Evolutionary conservation across 2,113 vertebrate genomes (phyloP).

Genomic region (Tonatia bakeri): DNA sequence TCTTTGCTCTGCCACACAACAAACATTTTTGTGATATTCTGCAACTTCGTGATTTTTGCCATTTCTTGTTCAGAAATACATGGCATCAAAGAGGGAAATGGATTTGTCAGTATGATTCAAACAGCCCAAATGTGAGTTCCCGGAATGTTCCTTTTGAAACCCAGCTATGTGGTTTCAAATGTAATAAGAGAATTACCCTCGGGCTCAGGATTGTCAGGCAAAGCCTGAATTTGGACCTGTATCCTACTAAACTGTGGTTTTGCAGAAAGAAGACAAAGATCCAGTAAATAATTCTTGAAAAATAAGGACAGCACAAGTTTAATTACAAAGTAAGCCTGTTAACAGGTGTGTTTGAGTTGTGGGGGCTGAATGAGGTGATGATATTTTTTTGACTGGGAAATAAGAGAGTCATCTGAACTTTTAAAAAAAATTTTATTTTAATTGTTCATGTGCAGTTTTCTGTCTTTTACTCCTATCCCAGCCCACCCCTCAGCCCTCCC

Average conservation of each 20-base stretch:
- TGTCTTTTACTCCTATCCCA: too few species aligned
- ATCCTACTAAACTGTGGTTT: background rate
- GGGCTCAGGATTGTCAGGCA: background rate
- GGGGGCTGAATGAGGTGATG: background rate
- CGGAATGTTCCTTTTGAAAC: slow-evolving; percentile 15
- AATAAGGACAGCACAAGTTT: background rate
- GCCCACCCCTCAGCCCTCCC: too few species aligned
- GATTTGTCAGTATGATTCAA: background rate
- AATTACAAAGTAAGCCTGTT: background rate
- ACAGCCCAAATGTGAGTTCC: background rate
- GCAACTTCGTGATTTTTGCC: slow-evolving; percentile 43
- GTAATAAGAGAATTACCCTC: background rate
- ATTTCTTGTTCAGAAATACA: slow-evolving; percentile 35
- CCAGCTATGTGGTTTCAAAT: background rate
- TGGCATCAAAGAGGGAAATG: background rate
- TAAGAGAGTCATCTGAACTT: background rate
- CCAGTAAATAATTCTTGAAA: background rate
- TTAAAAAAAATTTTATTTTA: too few species aligned
- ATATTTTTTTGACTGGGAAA: background rate
- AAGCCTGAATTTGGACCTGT: background rate
- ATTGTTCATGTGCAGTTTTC: too few species aligned
- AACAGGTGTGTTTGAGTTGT: background rate
- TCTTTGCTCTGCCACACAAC: background rate
- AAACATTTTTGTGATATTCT: slow-evolving; percentile 44
- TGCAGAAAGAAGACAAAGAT: background rate